Conservation (phyloP, 2,888 invertebrate species). For the Hartigia nigra region DNA sequence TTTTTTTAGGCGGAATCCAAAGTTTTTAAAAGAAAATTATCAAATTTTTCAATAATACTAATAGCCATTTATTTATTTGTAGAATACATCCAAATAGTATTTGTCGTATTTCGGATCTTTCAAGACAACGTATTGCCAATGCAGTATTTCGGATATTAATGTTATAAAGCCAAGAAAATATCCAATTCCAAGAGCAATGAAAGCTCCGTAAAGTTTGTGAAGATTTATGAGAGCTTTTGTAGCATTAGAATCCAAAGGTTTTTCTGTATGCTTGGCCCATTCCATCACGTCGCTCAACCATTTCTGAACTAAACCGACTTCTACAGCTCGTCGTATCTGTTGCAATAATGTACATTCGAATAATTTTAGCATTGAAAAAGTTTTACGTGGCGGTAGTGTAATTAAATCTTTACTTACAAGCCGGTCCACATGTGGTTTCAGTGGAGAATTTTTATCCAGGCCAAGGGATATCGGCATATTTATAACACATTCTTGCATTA, state of each 20-base stretch:
- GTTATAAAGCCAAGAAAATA: constrained; percentile 72
- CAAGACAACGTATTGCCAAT: constrained; percentile 76
- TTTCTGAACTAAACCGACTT: constrained; percentile 82
- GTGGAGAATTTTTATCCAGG: constrained; percentile 83
- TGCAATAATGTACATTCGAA: neutral
- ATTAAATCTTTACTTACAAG: constrained; percentile 59
- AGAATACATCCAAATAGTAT: constrained; percentile 72
- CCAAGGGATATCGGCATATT: constrained; percentile 86
- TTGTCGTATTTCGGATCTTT: constrained; percentile 79
- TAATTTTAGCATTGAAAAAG: neutral
- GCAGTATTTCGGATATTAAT: constrained; percentile 73
- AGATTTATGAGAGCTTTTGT: constrained; percentile 83
- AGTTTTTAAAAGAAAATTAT: neutral
- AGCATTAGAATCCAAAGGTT: constrained; percentile 67
- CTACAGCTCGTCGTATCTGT: constrained; percentile 73
- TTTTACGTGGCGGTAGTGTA: neutral
- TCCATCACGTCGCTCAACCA: constrained; percentile 83
- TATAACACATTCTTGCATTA: constrained; percentile 85
- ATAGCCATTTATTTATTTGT: constrained; percentile 42
- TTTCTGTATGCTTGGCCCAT: constrained; percentile 70
- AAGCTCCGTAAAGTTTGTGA: constrained; percentile 81
- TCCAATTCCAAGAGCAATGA: constrained; percentile 78
- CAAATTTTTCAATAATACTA: neutral
- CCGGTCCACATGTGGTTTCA: constrained; percentile 76
- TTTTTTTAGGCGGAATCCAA: neutral